A percentile compares a stretch with the other conserved stretches of the same genome.
These are phyloP conservation scores for Phasia obesa DNA, from an alignment of 2,888 invertebrate genomes.

Conservation along the genomic window DNA sequence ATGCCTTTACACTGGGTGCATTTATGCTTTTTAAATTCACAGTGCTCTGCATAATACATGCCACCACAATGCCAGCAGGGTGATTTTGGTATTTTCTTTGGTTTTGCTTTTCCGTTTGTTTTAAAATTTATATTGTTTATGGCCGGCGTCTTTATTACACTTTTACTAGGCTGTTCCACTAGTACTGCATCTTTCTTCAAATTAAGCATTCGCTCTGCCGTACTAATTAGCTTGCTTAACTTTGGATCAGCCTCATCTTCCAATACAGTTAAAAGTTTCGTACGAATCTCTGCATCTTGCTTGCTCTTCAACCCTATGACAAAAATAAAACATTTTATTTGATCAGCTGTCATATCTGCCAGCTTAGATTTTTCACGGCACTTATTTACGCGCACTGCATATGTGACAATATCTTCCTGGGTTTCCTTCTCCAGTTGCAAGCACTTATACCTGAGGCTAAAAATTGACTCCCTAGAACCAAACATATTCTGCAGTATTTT, in stretches of 20 bases:
- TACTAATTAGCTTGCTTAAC: not conserved
- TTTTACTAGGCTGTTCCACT: no score
- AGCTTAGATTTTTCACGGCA: conserved; percentile 8
- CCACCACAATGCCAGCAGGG: no score
- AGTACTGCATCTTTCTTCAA: no score
- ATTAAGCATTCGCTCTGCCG: not conserved
- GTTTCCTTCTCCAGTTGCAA: no score
- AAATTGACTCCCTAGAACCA: conserved; percentile 1
- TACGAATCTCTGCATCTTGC: not conserved
- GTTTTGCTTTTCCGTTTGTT: not conserved
- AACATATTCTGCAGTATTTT: not conserved
- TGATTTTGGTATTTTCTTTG: not conserved
- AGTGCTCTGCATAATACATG: no score
- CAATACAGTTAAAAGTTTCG: not conserved
- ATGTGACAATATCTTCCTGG: no score
- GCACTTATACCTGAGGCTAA: not conserved
- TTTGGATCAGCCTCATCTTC: not conserved
- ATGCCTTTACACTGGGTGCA: not conserved
- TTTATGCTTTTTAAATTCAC: not conserved
- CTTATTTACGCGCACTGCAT: conserved; percentile 6
- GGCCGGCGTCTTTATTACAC: no score
- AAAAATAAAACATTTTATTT: no score
- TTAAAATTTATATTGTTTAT: conserved; percentile 8
- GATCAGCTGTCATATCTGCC: no score
- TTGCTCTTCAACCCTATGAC: no score